Base-by-base conservation (phyloP, 2,888 invertebrate species). In the Drosophila pseudotakahashii region DNA sequence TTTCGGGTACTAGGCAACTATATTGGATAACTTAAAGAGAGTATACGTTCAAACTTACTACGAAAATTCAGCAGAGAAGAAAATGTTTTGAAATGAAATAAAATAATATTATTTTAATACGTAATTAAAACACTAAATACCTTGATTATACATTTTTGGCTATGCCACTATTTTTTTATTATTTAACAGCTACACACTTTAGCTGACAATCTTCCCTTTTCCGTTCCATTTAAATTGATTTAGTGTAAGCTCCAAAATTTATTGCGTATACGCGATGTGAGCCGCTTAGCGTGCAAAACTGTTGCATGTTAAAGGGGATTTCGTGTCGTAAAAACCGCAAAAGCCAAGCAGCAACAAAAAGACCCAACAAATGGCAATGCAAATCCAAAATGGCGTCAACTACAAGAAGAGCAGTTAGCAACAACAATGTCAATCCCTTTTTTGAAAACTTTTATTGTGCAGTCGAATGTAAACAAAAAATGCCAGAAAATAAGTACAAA, bases 391-490 rank as follows among this genome's bases (percentile, higher is more conserved):
- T 81, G 79, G 82, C 71, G 71, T 53, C 75, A 54, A 50, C 74
- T 67, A 66, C 68, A 76, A 57, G 68, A 26, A 59, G 39, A 32
- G 32, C 45, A 37, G 42, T 41, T 19, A 37, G 48, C 51, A 64
- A 52, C 48, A 72, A 77, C 58, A 73, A 58, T 67, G 77, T 75
- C 82, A 87, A 84, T 87, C 88, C 82, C 79, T 81, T 87, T 73
- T 73, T 67, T 68, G 54, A 66, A 82, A 82, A 82, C 85, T 84
- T 84, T 84, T 81, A 88, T 75, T 79, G 85, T 78, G 72, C 82
- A 77, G 47, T 84, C 69, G 51, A 75, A 82, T 73, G 81, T 75
- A 72, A 81, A 79, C 73, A 79, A 75, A 87, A 87, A 72, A 72
- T 73, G 64, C 64, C 69, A 71, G 14, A 79, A 81, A 81, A 84